Conservation (phyloP, 2,113 vertebrate species). For the Alethe castanea region DNA sequence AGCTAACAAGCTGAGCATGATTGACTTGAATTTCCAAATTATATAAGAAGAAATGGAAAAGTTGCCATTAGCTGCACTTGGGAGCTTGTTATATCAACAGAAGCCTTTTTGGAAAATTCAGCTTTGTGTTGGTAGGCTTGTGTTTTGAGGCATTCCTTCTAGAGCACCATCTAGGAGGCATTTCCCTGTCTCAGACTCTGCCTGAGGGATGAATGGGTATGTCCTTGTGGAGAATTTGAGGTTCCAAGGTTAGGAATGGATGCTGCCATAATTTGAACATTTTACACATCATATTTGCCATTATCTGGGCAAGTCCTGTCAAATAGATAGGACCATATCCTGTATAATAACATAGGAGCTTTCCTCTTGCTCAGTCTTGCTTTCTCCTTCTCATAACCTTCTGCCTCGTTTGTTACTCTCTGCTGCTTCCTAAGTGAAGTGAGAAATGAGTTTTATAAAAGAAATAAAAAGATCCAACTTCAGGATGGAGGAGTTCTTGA, state of each 20-base stretch:
- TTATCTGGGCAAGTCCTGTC: neutral
- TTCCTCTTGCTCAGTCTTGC: neutral
- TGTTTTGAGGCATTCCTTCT: neutral
- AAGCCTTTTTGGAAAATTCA: neutral
- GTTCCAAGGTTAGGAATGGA: neutral
- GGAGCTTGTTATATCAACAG: neutral
- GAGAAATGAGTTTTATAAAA: neutral
- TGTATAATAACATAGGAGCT: neutral
- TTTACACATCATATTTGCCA: neutral
- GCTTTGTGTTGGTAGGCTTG: neutral
- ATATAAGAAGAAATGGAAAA: neutral
- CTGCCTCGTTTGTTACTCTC: neutral
- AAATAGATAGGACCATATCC: too few relatives aligned
- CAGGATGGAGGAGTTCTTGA: neutral
- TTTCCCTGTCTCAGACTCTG: neutral
- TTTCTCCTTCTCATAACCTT: neutral
- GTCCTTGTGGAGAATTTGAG: neutral
- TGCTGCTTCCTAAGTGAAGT: neutral
- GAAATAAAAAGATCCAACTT: neutral
- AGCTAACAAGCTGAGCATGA: neutral
- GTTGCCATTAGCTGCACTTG: neutral
- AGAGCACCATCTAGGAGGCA: neutral
- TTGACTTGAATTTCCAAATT: neutral
- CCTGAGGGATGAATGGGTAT: neutral
- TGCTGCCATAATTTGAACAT: neutral